Evolutionary conservation across 2,888 invertebrate species (phyloP), one percentile per base, ranked within the genome.

Genomic region (Epiblema foenella): DNA sequence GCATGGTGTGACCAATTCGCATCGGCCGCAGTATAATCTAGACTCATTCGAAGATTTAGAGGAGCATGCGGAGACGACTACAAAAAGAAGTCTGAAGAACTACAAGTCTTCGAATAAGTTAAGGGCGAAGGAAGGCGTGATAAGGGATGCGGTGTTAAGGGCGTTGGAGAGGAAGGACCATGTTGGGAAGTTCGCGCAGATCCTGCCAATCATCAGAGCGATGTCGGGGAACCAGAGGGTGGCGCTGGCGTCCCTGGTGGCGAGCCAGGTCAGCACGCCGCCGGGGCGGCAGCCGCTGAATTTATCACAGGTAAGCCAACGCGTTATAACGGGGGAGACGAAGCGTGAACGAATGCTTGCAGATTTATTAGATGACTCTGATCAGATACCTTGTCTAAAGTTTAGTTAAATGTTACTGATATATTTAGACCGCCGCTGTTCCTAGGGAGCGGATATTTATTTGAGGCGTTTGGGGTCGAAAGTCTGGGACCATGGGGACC

Each of bases 161-260:
- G 95, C 95, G 0, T 83, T 95, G 81, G 94, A 94, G 75, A 90
- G 94, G 78, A 94, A 94, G 62, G 94, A 94, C 46, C 93, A 95
- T 59, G 93, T 94, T 18, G 94, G 94, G 73, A 94, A 94, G 80
- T 94, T 95, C 69, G 94, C 94, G 0, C 94, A 95, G 84, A 93
- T 95, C 29, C 86, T 95, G 86, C 96, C 96, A 54, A 95, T 95
- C 76, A 89, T 96, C 75, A 91, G 95, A 60, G 94, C 94, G 3
- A 94, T 96, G 89, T 94, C 95, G 0, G 94, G 94, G 0, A 93
- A 94, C 37, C 96, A 96, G 85, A 89, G 95, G 39, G 87, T 95
- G 72, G 94, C 95, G 1, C 83, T 96, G 69, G 95, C 95, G 0
- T 94, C 95, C 0, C 78, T 96, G 52, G 95, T 96, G 7, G 94